Evolutionary conservation across 2,113 vertebrate genomes (phyloP).

Genomic region (Azemiops feae): DNA sequence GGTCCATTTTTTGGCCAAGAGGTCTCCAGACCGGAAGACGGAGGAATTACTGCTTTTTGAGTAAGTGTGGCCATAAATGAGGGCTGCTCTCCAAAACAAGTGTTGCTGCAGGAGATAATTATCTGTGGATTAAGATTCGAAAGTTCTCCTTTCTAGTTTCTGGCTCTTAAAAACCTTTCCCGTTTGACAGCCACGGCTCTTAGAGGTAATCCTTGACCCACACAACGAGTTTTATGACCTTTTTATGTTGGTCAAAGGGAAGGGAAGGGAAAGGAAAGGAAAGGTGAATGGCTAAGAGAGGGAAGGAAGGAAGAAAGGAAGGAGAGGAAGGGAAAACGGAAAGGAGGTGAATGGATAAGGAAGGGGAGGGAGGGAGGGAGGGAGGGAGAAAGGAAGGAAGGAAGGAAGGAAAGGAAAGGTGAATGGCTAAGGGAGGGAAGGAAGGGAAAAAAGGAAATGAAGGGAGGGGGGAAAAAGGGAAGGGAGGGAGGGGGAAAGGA

Average conservation of each 20-base stretch:
- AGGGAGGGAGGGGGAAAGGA: neutral
- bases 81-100: neutral
- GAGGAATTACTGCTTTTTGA: conserved; percentile 74
- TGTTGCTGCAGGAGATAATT: neutral
- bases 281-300: no score
- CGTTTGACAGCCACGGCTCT: neutral
- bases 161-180: neutral
- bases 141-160: neutral
- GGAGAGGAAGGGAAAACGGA: no score
- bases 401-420: no score
- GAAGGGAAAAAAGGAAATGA: no score
- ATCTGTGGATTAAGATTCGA: neutral
- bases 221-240: neutral
- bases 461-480: no score
- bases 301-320: no score
- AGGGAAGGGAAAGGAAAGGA: neutral
- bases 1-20: conserved; percentile 68
- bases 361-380: no score
- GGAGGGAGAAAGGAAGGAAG: no score
- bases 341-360: no score
- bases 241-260: neutral
- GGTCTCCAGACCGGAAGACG: conserved; percentile 62
- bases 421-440: no score
- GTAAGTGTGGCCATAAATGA: conserved; percentile 68
- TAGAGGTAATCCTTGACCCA: neutral